phyloP scores from a whole-genome alignment of 2,888 invertebrate genomes.

The Laspeyria flexula region DNA sequence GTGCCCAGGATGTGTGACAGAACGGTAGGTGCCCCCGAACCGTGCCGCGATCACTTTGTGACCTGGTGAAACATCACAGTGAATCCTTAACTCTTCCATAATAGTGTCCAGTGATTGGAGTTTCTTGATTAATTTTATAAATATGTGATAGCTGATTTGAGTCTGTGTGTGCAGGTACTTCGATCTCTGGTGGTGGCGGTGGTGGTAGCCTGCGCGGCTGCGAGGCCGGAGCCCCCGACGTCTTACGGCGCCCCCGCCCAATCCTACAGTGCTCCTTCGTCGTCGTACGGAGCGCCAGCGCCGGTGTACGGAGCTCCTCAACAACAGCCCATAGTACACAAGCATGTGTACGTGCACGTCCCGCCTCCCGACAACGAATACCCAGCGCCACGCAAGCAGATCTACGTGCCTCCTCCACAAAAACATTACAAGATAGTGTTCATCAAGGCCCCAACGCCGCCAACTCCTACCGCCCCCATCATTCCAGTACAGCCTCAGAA shows the following conservation, averaged over 20 bases:
- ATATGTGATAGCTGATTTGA: slow-evolving; percentile 30
- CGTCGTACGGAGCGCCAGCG: slow-evolving; percentile 84
- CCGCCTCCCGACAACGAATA: slow-evolving; percentile 95
- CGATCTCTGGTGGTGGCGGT: slow-evolving; percentile 75
- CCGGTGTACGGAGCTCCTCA: slow-evolving; percentile 91
- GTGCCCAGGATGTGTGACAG: slow-evolving; percentile 78
- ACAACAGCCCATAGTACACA: slow-evolving; percentile 92
- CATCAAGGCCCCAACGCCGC: slow-evolving; percentile 90
- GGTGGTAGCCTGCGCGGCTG: slow-evolving; percentile 74
- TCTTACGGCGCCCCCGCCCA: slow-evolving; percentile 87
- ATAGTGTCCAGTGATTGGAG: slow-evolving; percentile 37
- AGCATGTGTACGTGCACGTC: slow-evolving; percentile 96
- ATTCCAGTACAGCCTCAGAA: slow-evolving; percentile 92
- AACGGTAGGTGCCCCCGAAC: slow-evolving; percentile 81
- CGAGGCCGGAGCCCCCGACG: slow-evolving; percentile 85
- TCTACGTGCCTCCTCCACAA: slow-evolving; percentile 87
- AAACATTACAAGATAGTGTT: slow-evolving; percentile 95
- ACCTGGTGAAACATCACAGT: slow-evolving; percentile 52
- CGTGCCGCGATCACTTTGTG: slow-evolving; percentile 57
- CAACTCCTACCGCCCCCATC: slow-evolving; percentile 87
- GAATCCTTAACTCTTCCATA: slow-evolving; percentile 13
- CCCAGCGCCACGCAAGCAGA: slow-evolving; percentile 86
- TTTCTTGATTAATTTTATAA: slow-evolving; percentile 10
- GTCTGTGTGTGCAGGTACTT: slow-evolving; percentile 77
- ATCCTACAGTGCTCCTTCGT: slow-evolving; percentile 76